A percentile compares a stretch with the other conserved stretches of the same genome.
phyloP scores from a whole-genome alignment of 2,113 vertebrate species.

The Piaya cayana region DNA sequence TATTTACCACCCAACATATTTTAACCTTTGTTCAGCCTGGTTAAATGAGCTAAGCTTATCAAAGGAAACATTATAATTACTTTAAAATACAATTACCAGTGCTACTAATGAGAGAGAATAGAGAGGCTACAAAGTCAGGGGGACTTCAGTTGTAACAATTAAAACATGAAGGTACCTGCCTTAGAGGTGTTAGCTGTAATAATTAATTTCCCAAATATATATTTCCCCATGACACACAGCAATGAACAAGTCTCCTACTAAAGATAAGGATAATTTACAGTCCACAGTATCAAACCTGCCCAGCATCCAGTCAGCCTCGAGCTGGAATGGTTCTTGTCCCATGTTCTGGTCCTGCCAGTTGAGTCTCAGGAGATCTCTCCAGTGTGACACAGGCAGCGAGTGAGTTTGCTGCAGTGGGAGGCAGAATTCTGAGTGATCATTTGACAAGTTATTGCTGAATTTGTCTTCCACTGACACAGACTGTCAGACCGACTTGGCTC shows the following conservation, averaged over 20 bases:
- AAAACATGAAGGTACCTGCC: background rate
- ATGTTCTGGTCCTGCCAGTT: background rate
- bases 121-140: background rate
- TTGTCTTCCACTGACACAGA: background rate
- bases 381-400: fast-evolving
- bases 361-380: background rate
- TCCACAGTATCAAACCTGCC: background rate
- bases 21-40: background rate
- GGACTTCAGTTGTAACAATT: background rate
- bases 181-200: background rate
- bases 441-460: background rate
- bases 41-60: background rate
- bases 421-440: background rate
- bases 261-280: background rate
- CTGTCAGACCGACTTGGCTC: background rate
- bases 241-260: background rate
- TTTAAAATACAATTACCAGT: slow-evolving; percentile 34
- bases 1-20: background rate
- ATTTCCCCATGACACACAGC: background rate
- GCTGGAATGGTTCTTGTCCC: background rate
- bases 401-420: background rate
- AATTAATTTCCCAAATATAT: background rate
- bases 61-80: slow-evolving; percentile 22
- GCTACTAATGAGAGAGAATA: background rate
- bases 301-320: background rate